These are phyloP conservation scores for Raphicerus campestris DNA, from an alignment of 2,113 vertebrate species.

Conservation along the genomic window DNA sequence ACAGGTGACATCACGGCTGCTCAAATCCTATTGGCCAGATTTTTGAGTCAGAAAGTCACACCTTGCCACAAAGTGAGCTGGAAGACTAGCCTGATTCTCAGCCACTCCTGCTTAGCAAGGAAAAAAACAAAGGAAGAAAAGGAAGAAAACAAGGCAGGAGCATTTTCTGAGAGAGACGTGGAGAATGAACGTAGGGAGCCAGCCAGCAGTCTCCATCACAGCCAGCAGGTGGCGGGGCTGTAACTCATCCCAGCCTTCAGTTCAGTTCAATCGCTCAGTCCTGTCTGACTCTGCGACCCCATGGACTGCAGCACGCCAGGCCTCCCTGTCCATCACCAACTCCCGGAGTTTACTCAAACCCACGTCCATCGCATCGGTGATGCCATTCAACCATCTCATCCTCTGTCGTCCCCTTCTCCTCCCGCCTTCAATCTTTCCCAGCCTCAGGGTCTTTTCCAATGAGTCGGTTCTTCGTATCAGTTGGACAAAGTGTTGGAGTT, in stretches of 20 bases:
- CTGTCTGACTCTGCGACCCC: background rate
- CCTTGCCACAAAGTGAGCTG: background rate
- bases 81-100: background rate
- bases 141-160: background rate
- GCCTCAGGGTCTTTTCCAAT: background rate
- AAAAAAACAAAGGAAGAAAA: background rate
- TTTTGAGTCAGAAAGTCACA: background rate
- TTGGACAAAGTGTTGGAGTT: background rate
- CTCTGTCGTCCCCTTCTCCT: background rate
- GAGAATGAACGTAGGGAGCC: fast-evolving
- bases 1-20: background rate
- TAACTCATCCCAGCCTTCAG: background rate
- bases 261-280: background rate
- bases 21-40: background rate
- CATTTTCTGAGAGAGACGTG: background rate
- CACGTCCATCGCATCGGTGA: fast-evolving
- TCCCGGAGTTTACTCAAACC: background rate
- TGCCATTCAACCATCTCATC: background rate
- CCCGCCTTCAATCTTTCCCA: background rate
- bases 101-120: background rate
- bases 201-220: background rate
- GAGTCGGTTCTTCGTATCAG: background rate
- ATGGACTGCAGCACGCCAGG: background rate
- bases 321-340: background rate
- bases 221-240: too few species aligned